Evolutionary conservation across 2,797 vertebrate species (phyloP).

Genomic region (Astyanax mexicanus): DNA sequence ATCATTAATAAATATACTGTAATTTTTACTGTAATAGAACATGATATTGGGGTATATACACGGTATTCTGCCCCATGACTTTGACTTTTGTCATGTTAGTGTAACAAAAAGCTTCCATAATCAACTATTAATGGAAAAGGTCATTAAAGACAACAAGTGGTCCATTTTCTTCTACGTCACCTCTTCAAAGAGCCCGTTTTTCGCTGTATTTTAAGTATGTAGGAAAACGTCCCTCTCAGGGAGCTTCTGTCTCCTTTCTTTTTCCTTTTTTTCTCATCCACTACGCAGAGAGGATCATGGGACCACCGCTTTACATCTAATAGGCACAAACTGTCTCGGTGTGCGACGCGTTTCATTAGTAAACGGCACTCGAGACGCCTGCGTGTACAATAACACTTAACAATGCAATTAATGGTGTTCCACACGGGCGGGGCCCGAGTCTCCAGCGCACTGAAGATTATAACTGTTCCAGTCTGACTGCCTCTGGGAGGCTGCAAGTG

Average conservation of each 20-base stretch:
- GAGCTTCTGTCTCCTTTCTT: background rate
- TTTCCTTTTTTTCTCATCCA: constrained; percentile 16
- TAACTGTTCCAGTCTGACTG: constrained; percentile 67
- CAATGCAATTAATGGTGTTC: constrained; percentile 62
- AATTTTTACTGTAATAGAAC: too few species aligned
- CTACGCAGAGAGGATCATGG: constrained; percentile 7
- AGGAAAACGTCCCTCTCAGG: too few species aligned
- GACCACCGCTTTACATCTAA: constrained; percentile 46
- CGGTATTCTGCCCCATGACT: too few species aligned
- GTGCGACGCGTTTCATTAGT: constrained; percentile 49
- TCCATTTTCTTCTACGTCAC: too few species aligned
- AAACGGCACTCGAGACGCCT: constrained; percentile 51
- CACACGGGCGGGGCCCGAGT: constrained; percentile 59
- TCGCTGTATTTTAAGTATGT: too few species aligned
- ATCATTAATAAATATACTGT: too few species aligned
- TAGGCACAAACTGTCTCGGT: constrained; percentile 38
- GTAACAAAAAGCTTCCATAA: too few species aligned
- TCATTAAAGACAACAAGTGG: too few species aligned
- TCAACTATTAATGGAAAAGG: too few species aligned
- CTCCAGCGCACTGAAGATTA: constrained; percentile 69
- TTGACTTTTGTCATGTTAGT: too few species aligned
- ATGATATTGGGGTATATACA: too few species aligned
- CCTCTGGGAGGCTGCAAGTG: constrained; percentile 67
- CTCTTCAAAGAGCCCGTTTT: too few species aligned
- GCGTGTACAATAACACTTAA: constrained; percentile 49